Percentiles rank a stretch among this genome's conserved stretches.
These are phyloP conservation scores for Colius striatus DNA, from an alignment of 2,113 vertebrate species.

Conservation along the genomic window DNA sequence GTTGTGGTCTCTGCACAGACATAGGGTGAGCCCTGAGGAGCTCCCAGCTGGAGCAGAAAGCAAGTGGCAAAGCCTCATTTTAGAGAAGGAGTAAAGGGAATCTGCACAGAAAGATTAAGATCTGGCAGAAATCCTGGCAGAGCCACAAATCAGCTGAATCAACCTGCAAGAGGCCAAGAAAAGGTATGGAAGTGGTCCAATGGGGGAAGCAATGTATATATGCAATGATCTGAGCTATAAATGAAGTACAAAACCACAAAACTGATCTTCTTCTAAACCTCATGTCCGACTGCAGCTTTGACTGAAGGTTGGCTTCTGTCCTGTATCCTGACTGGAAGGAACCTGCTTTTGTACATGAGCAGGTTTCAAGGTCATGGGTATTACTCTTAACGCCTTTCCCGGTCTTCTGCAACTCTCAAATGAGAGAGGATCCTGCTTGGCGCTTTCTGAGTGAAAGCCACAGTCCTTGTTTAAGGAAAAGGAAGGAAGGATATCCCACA, in stretches of 20 bases:
- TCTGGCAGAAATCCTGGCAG: background rate
- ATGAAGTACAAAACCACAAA: constrained; percentile 29
- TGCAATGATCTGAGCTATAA: constrained; percentile 31
- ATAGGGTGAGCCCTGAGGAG: background rate
- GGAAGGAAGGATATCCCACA: background rate
- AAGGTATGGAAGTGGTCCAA: constrained; percentile 25
- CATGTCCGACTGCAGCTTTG: background rate
- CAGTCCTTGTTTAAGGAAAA: background rate
- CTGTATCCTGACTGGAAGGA: background rate
- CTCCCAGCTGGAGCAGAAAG: background rate
- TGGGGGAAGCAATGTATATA: background rate
- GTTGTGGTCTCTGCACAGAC: background rate
- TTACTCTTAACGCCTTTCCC: accelerated
- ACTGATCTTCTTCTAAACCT: constrained; percentile 6
- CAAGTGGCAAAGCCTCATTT: background rate
- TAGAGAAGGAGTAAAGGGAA: background rate
- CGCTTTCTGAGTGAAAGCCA: background rate
- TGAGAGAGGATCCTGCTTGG: background rate
- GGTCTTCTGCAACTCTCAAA: background rate
- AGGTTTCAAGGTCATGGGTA: background rate
- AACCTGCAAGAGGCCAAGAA: constrained; percentile 7
- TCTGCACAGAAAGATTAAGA: background rate
- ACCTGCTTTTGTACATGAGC: background rate
- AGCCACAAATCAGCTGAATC: constrained; percentile 3
- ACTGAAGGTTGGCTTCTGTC: background rate